Evolutionary conservation across 2,113 vertebrate genomes (phyloP).

Genomic region (Sapajus apella): DNA sequence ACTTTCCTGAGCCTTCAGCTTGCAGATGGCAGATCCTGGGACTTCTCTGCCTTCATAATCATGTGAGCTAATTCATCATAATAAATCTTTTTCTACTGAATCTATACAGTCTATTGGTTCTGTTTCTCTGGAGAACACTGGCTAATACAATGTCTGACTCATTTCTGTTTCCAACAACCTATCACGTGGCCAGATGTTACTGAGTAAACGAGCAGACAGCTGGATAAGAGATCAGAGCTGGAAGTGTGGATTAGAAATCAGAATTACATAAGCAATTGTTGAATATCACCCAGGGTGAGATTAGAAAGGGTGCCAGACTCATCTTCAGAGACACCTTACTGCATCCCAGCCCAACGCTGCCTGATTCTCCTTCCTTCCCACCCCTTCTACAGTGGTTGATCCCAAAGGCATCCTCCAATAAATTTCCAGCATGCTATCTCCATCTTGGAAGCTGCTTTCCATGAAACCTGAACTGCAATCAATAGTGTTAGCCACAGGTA

Average conservation of each 20-base stretch:
- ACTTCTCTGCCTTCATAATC: background rate
- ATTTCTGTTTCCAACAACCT: constrained; percentile 30
- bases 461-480: background rate
- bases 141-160: background rate
- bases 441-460: background rate
- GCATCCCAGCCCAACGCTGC: background rate
- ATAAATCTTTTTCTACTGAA: background rate
- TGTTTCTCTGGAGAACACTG: background rate
- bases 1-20: background rate
- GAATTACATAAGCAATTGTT: background rate
- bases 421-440: background rate
- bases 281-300: background rate
- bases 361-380: background rate
- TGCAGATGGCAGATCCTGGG: background rate
- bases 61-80: background rate
- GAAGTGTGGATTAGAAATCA: background rate
- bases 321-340: background rate
- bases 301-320: background rate
- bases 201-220: background rate
- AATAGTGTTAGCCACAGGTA: background rate
- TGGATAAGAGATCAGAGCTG: background rate
- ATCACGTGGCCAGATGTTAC: background rate
- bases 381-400: background rate
- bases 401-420: background rate
- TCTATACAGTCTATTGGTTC: background rate